phyloP scores from a whole-genome alignment of 23 tunicate genomes.

The Diplosoma virens region DNA sequence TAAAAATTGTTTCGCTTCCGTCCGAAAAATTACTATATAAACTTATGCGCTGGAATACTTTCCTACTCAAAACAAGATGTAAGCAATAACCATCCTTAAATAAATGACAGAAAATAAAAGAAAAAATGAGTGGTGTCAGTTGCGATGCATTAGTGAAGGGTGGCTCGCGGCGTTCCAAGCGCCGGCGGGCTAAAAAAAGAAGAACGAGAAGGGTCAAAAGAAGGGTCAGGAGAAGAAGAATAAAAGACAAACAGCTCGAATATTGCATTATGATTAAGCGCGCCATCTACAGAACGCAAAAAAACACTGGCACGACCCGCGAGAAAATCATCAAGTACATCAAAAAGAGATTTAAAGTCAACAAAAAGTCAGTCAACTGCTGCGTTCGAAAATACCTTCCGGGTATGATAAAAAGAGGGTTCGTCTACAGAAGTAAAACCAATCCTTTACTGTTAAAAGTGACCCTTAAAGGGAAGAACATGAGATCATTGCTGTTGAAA shows the following conservation, averaged over 20 bases:
- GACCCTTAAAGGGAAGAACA: neutral
- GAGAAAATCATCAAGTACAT: neutral
- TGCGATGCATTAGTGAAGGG: too few species aligned
- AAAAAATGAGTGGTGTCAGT: too few species aligned
- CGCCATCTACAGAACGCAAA: neutral
- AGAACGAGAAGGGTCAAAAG: neutral
- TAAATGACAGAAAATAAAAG: too few species aligned
- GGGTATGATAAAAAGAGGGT: neutral
- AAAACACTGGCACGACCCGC: neutral
- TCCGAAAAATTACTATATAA: too few species aligned
- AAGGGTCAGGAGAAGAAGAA: neutral
- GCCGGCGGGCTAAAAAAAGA: too few species aligned
- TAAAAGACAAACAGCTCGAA: neutral
- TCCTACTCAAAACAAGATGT: too few species aligned
- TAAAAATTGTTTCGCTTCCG: too few species aligned
- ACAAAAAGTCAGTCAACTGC: neutral
- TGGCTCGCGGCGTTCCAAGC: too few species aligned
- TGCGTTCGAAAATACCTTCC: neutral
- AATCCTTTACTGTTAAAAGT: constrained; percentile 6
- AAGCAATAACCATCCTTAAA: too few species aligned
- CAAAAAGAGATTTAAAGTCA: neutral
- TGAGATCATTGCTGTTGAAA: neutral
- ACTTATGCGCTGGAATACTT: too few species aligned
- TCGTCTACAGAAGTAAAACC: neutral
- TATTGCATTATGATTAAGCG: constrained; percentile 4